Conservation (phyloP, 2,888 invertebrate genomes). For the Bombylius discolor region DNA sequence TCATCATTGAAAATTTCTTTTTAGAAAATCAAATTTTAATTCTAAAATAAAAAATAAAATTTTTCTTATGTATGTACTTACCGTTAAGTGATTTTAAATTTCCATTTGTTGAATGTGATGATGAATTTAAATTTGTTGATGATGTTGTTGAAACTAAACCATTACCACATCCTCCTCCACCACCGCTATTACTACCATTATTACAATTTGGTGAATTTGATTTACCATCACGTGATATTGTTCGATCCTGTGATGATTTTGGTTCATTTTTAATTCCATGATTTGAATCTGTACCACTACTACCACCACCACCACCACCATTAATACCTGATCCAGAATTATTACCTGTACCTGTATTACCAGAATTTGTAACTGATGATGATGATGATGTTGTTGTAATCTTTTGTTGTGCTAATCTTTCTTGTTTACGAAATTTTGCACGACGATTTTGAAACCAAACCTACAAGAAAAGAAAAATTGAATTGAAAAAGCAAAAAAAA, state of each 20-base stretch:
- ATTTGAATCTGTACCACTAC: slow-evolving; percentile 1
- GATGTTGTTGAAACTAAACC: slow-evolving; percentile 13
- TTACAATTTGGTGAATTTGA: slow-evolving; percentile 16
- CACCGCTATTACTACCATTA: background rate
- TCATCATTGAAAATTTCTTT: no score
- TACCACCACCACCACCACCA: background rate
- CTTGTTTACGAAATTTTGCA: slow-evolving; percentile 30
- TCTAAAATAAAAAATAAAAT: no score
- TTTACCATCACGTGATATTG: slow-evolving; percentile 17
- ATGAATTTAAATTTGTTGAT: slow-evolving; percentile 19
- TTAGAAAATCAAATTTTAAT: no score
- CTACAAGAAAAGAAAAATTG: slow-evolving; percentile 14
- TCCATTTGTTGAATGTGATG: slow-evolving; percentile 17
- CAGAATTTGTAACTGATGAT: slow-evolving; percentile 10
- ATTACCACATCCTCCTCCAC: no score
- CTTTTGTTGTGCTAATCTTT: slow-evolving; percentile 19
- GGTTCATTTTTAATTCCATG: background rate
- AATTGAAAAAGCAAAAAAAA: background rate
- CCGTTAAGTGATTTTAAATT: slow-evolving; percentile 19
- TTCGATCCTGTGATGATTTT: background rate
- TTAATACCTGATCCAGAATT: background rate
- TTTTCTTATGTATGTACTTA: no score
- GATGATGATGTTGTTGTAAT: slow-evolving; percentile 14
- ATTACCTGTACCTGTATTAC: slow-evolving; percentile 3
- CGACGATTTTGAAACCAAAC: slow-evolving; percentile 32